phyloP scores from a whole-genome alignment of 2,113 vertebrate species.

The Tupaia tana region DNA sequence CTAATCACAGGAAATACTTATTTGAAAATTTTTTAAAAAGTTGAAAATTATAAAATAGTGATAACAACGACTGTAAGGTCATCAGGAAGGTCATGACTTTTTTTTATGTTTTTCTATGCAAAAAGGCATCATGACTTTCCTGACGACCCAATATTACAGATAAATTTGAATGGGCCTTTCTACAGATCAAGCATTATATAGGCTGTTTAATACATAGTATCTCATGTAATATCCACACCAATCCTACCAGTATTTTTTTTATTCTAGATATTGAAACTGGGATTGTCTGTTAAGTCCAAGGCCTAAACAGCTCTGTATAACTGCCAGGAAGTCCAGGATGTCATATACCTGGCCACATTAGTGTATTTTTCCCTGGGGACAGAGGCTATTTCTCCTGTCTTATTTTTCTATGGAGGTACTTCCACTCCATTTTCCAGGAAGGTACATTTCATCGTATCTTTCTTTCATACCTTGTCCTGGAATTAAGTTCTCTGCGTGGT shows the following conservation, averaged over 20 bases:
- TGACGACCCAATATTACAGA: too few species aligned
- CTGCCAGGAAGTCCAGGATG: background rate
- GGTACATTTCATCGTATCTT: background rate
- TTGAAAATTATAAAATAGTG: background rate
- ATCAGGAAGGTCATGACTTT: too few species aligned
- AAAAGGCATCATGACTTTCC: too few species aligned
- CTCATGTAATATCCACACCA: conserved; percentile 15
- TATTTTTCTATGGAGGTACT: background rate
- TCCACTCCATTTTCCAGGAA: background rate
- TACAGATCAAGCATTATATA: background rate
- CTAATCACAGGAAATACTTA: background rate
- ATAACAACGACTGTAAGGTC: background rate
- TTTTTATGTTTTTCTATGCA: too few species aligned
- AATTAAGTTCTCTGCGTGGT: background rate
- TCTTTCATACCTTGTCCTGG: background rate
- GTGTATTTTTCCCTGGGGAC: background rate
- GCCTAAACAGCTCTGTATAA: background rate
- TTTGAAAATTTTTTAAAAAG: background rate
- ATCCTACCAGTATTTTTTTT: background rate
- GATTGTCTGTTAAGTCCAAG: background rate
- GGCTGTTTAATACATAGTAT: background rate
- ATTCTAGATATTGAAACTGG: background rate
- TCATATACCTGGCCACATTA: background rate
- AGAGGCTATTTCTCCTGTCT: background rate
- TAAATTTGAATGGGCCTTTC: background rate